A percentile compares a stretch with the other conserved stretches of the same genome.
Conservation (phyloP, 2,888 invertebrate species). For the Scaptomyza flava region DNA sequence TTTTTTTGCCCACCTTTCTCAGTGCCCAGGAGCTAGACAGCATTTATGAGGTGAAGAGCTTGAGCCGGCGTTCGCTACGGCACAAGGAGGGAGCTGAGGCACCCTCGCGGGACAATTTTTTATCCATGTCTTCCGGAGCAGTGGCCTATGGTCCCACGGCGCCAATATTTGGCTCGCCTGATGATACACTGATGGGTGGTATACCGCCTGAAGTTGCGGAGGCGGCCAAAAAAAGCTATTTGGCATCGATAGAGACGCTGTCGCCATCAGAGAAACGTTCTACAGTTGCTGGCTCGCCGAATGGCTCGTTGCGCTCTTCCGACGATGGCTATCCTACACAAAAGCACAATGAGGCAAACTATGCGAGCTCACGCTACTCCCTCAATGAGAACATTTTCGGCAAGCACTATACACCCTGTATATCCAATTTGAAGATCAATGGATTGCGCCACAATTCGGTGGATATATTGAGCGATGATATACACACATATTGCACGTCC, state of each 20-base stretch:
- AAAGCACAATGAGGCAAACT: constrained; percentile 70
- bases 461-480: constrained; percentile 80
- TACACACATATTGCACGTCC: constrained; percentile 68
- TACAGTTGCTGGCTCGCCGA: constrained; percentile 48
- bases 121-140: constrained; percentile 82
- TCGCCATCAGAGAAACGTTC: constrained; percentile 83
- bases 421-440: constrained; percentile 69
- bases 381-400: constrained; percentile 83
- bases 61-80: constrained; percentile 82
- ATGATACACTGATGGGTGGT: constrained; percentile 77
- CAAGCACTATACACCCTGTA: constrained; percentile 67
- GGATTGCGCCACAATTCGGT: constrained; percentile 82
- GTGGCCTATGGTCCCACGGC: constrained; percentile 60
- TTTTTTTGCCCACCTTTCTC: constrained; percentile 83
- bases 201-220: constrained; percentile 60
- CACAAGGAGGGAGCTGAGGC: constrained; percentile 80
- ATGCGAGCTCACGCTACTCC: constrained; percentile 82
- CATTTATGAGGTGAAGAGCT: constrained; percentile 80
- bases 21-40: constrained; percentile 81
- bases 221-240: constrained; percentile 68
- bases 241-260: constrained; percentile 84
- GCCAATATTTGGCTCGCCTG: constrained; percentile 71
- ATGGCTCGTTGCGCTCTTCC: constrained; percentile 69
- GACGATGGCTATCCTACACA: constrained; percentile 79
- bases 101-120: constrained; percentile 81